A percentile compares a stretch with the other conserved stretches of the same genome.
phyloP scores from a whole-genome alignment of 2,888 invertebrate species.

The Meteorus cinctellus region DNA sequence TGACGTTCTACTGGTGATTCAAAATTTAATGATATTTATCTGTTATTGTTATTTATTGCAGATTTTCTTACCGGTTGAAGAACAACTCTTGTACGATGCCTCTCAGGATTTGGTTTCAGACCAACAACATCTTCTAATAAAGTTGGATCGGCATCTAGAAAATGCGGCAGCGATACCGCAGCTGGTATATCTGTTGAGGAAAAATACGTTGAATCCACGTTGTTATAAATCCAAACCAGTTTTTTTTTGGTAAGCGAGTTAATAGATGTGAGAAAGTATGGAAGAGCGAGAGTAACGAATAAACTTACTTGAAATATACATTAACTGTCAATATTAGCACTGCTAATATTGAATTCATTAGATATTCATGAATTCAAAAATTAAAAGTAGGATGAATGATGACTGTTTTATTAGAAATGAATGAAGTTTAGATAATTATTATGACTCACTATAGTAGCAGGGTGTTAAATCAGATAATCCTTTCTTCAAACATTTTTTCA shows the following conservation, averaged over 20 bases:
- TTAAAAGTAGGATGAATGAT: neutral
- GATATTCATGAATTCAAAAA: slow-evolving; percentile 43
- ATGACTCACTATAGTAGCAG: slow-evolving; percentile 81
- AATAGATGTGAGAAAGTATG: neutral
- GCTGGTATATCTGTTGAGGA: slow-evolving; percentile 69
- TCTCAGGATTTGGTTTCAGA: slow-evolving; percentile 66
- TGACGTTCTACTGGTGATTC: no score
- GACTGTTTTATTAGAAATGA: neutral
- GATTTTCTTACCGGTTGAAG: slow-evolving; percentile 68
- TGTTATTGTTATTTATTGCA: neutral
- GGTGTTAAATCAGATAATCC: slow-evolving; percentile 82
- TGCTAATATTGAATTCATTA: slow-evolving; percentile 44
- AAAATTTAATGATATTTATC: no score
- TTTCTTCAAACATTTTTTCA: slow-evolving; percentile 75
- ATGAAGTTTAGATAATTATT: neutral
- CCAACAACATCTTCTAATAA: slow-evolving; percentile 68
- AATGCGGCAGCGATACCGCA: slow-evolving; percentile 72
- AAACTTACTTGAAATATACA: neutral
- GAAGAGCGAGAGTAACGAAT: neutral
- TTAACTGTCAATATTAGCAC: slow-evolving; percentile 21
- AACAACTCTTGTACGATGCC: slow-evolving; percentile 64
- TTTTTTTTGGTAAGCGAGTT: slow-evolving; percentile 6
- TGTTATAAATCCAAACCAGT: slow-evolving; percentile 27
- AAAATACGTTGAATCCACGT: slow-evolving; percentile 11
- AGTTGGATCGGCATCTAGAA: slow-evolving; percentile 70